phyloP scores from a whole-genome alignment of 2,888 invertebrate species.

The Eumerus sabulonum region DNA sequence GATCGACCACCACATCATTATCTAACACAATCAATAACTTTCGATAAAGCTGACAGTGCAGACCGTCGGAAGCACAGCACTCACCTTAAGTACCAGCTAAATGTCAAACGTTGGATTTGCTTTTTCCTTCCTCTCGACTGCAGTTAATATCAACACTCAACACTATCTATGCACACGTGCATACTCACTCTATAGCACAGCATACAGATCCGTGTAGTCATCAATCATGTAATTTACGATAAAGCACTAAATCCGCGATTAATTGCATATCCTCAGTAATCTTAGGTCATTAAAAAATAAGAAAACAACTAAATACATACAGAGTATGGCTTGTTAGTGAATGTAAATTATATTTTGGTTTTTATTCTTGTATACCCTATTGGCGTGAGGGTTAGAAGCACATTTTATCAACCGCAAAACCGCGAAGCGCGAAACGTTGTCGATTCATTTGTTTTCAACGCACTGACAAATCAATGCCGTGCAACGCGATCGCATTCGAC shows the following conservation, averaged over 20 bases:
- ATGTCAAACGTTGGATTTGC: conserved; percentile 32
- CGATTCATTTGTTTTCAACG: not conserved
- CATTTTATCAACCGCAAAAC: not conserved
- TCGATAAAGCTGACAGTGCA: conserved; percentile 18
- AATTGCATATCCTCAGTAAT: conserved; percentile 36
- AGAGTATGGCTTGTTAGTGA: too few relatives aligned
- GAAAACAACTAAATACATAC: too few relatives aligned
- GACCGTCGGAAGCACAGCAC: conserved; percentile 53
- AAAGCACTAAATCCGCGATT: conserved; percentile 1
- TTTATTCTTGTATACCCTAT: too few relatives aligned
- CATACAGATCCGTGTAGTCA: conserved; percentile 25
- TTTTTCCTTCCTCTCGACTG: conserved; percentile 16
- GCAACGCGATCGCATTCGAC: not conserved
- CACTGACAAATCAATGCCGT: conserved; percentile 10
- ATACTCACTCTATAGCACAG: conserved; percentile 9
- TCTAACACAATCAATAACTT: conserved; percentile 35
- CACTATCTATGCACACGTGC: conserved; percentile 4
- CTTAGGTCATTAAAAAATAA: conserved; percentile 5
- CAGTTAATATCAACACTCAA: conserved; percentile 21
- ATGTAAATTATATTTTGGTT: too few relatives aligned
- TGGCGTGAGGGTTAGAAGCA: not conserved
- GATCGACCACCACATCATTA: conserved; percentile 1
- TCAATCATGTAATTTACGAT: conserved; percentile 8
- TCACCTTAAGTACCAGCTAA: conserved; percentile 50
- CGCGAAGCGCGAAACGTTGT: conserved; percentile 6